Conservation (phyloP, 2,113 vertebrate genomes). For the Scopus umbretta region DNA sequence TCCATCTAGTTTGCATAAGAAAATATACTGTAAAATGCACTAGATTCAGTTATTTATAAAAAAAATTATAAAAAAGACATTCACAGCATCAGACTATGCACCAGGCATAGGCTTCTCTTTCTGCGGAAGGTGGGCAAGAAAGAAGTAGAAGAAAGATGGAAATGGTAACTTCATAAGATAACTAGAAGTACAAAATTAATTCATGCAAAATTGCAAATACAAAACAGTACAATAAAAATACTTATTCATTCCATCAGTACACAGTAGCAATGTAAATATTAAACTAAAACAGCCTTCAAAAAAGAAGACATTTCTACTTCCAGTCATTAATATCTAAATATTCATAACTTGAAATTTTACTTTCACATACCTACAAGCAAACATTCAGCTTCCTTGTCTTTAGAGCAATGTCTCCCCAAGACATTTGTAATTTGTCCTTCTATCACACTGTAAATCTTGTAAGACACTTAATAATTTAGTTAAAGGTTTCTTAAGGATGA, state of each 20-base stretch:
- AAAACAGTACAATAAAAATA: neutral
- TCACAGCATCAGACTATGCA: slow-evolving; percentile 1
- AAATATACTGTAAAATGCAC: slow-evolving; percentile 31
- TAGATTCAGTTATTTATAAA: slow-evolving; percentile 40
- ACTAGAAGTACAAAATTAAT: neutral
- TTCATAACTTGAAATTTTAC: neutral
- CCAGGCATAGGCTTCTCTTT: neutral
- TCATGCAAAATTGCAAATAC: neutral
- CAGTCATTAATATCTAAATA: neutral
- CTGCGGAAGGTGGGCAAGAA: neutral
- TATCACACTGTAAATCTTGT: neutral
- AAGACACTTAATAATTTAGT: neutral
- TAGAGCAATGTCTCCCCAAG: neutral
- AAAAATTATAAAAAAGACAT: neutral
- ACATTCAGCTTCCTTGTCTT: neutral
- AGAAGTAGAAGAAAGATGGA: neutral
- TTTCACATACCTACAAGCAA: neutral
- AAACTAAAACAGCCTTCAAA: neutral
- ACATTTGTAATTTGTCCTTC: neutral
- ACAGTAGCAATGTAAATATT: neutral
- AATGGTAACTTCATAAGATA: neutral
- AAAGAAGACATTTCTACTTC: neutral
- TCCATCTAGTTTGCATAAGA: slow-evolving; percentile 33
- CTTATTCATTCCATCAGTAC: neutral
- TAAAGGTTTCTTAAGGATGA: neutral